Evolutionary conservation across 2,888 invertebrate species (phyloP).

Genomic region (Carcina quercana): DNA sequence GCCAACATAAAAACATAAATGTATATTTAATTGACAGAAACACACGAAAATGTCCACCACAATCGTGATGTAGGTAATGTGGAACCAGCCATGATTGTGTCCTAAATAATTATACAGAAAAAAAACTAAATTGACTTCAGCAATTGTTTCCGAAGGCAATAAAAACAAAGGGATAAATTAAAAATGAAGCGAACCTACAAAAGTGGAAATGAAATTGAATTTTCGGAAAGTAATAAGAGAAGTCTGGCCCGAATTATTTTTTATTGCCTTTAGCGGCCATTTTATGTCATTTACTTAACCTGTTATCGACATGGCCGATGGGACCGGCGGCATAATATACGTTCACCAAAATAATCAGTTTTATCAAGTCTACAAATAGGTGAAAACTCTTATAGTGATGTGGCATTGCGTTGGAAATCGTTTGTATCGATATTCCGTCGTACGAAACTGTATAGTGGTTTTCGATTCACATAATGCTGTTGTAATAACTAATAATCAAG

Average conservation of each 20-base stretch:
- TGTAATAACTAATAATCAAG: slow-evolving; percentile 49
- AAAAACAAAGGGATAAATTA: slow-evolving; percentile 26
- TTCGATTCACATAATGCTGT: slow-evolving; percentile 39
- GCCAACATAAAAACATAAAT: too few species aligned
- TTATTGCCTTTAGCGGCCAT: slow-evolving; percentile 46
- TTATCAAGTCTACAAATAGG: neutral
- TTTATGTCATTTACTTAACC: slow-evolving; percentile 64
- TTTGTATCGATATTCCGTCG: slow-evolving; percentile 14
- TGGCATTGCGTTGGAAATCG: slow-evolving; percentile 25
- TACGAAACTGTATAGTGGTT: slow-evolving; percentile 19
- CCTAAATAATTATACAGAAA: too few species aligned
- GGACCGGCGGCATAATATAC: slow-evolving; percentile 30
- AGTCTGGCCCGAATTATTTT: slow-evolving; percentile 43
- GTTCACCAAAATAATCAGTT: slow-evolving; percentile 14
- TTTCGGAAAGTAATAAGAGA: slow-evolving; percentile 48
- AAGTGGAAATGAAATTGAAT: slow-evolving; percentile 51
- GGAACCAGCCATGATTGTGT: too few species aligned
- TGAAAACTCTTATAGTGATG: slow-evolving; percentile 17
- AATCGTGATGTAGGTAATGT: too few species aligned
- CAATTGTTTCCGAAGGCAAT: slow-evolving; percentile 28
- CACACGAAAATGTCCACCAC: too few species aligned
- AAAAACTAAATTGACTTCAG: slow-evolving; percentile 28
- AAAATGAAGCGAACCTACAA: slow-evolving; percentile 20
- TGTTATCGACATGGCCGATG: slow-evolving; percentile 46
- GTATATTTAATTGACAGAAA: too few species aligned